Conservation (phyloP, 2,113 vertebrate genomes). For the Budorcas taxicolor region DNA sequence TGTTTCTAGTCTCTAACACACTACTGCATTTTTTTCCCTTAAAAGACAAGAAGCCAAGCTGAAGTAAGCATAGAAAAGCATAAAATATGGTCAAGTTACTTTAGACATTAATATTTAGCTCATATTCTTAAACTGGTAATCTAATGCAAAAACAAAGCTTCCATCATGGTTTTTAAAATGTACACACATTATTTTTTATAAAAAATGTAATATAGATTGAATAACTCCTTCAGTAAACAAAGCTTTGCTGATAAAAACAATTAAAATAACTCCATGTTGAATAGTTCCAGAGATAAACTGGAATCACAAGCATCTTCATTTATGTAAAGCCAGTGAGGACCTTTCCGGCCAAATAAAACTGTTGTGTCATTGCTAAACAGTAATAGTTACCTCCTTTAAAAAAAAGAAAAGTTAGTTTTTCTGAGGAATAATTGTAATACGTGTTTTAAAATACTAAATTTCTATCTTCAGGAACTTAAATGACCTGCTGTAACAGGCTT, state of each 20-base stretch:
- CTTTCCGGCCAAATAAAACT: conserved; percentile 72
- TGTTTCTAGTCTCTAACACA: conserved; percentile 82
- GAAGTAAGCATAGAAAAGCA: conserved; percentile 79
- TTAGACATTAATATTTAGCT: conserved; percentile 75
- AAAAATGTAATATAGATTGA: conserved; percentile 80
- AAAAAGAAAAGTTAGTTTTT: conserved; percentile 65
- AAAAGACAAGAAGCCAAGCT: conserved; percentile 82
- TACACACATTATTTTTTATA: conserved; percentile 80
- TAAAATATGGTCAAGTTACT: conserved; percentile 75
- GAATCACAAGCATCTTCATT: conserved; percentile 67
- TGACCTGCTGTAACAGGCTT: conserved; percentile 62
- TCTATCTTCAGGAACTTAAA: conserved; percentile 67
- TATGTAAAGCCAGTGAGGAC: conserved; percentile 77
- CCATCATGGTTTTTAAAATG: conserved; percentile 82
- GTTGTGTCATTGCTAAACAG: conserved; percentile 79
- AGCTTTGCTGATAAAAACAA: conserved; percentile 82
- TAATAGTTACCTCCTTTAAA: conserved; percentile 76
- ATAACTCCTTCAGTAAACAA: conserved; percentile 79
- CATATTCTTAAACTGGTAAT: conserved; percentile 77
- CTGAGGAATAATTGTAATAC: conserved; percentile 63
- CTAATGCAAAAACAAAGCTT: conserved; percentile 80
- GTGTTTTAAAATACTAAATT: conserved; percentile 78
- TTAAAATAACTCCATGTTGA: conserved; percentile 78
- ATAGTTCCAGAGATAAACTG: conserved; percentile 80
- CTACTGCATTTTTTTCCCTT: conserved; percentile 78